Base-by-base conservation (phyloP, 2,797 vertebrate genomes). In the Neostethus bicornis region DNA sequence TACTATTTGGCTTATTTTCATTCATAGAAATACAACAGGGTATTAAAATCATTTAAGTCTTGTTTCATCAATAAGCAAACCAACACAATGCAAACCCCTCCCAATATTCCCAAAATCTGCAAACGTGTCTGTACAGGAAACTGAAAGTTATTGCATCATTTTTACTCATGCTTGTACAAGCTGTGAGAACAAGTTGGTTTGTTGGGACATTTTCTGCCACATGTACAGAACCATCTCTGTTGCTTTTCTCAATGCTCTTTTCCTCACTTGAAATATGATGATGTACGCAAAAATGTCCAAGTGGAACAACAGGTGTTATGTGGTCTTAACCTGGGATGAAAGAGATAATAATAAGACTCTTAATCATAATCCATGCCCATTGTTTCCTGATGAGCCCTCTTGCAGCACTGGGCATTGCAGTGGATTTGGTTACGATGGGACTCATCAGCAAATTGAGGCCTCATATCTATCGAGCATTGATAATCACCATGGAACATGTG, bases 271-370 rank as follows among this genome's bases (percentile, higher is more conserved):
- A 19, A 80, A 84, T 73, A 66, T 77, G 83, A 83, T 84, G 84
- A 85, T 68, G 73, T 67, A 14, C 7, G 63, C 70, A 70, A 56
- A 77, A 70, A 65, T 47, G 53, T 73, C 37, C 45, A 71, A 73
- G 59, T 77, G 76, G 74, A 86, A 72, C 77, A 82, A 74, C 80
- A 84, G 79, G 77, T 80, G 77, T 73, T 66, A 35, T 19, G 46
- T 70, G 53, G 79, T 71, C 62, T 83, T 87, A 82, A 83, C 77
- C 66, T 67, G 57, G 66, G 71, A 78, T 74, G 51, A 60, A 79
- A 43, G 65, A 75, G 86, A 85, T 83, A 73, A 81, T 73, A 79
- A 68, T 87, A 89, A 90, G 74, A 70, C 74, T 87, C 86, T 85
- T 91, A 85, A 55, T 58, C 26, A 38, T 86, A 86, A 89, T 87